Evolutionary conservation across 2,113 vertebrate genomes (phyloP).

Genomic region (Mustelus asterias): DNA sequence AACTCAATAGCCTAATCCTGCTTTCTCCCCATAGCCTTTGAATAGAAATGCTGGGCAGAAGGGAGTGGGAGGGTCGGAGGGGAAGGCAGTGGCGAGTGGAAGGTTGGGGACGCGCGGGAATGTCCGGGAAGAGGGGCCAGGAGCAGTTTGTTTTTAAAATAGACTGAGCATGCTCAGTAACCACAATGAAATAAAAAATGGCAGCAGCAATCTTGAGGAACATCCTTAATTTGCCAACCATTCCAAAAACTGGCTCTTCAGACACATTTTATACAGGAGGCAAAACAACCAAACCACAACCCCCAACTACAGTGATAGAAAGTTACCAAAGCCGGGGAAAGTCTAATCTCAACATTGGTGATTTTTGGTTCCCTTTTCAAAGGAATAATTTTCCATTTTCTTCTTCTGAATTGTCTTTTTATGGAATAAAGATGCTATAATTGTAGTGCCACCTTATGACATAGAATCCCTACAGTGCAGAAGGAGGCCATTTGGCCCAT

Average conservation of each 20-base stretch:
- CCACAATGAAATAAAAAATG: background rate
- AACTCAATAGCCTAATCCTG: too few species aligned
- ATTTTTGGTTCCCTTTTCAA: background rate
- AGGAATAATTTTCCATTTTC: background rate
- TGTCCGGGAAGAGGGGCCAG: too few species aligned
- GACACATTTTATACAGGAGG: background rate
- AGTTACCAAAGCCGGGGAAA: background rate
- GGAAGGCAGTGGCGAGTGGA: too few species aligned
- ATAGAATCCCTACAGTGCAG: background rate
- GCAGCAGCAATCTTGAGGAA: background rate
- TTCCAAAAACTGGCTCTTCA: too few species aligned
- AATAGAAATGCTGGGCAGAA: too few species aligned
- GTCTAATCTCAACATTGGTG: background rate
- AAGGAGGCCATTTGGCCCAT: too few species aligned
- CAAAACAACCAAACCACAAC: background rate
- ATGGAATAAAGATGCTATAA: background rate
- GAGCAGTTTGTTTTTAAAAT: background rate
- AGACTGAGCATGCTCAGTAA: background rate
- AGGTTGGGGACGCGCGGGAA: too few species aligned
- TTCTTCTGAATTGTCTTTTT: background rate
- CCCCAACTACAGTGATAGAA: too few species aligned
- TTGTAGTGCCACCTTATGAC: too few species aligned
- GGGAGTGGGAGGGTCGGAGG: background rate
- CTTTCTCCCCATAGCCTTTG: too few species aligned
- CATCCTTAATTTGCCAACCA: background rate